A percentile compares a stretch with the other conserved stretches of the same genome.
These are phyloP conservation scores for Chlorospingus flavigularis DNA, from an alignment of 2,797 vertebrate species.

Conservation along the genomic window DNA sequence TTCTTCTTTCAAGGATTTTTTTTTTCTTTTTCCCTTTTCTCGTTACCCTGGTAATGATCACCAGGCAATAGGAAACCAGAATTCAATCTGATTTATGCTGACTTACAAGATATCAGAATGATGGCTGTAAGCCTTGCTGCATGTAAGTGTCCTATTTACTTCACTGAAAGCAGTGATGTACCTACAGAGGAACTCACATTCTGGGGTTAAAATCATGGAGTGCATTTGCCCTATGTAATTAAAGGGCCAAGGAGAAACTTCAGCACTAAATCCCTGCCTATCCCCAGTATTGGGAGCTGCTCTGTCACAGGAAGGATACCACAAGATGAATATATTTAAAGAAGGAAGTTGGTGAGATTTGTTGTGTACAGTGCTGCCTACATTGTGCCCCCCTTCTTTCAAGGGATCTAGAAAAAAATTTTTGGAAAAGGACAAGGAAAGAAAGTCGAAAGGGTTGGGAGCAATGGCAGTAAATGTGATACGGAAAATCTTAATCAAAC, in stretches of 20 bases:
- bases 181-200: not conserved
- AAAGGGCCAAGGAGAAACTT: not conserved
- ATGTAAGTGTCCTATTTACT: not conserved
- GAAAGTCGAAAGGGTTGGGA: not conserved
- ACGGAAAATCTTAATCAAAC: not conserved
- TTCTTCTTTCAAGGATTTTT: not conserved
- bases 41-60: not conserved
- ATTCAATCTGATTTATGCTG: not conserved
- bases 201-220: not conserved
- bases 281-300: rapidly evolving
- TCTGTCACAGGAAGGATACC: not conserved
- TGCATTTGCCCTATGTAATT: not conserved
- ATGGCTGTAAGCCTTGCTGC: not conserved
- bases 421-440: not conserved
- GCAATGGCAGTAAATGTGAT: not conserved
- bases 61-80: not conserved
- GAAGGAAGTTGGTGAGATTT: not conserved
- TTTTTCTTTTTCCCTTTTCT: not conserved
- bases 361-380: not conserved
- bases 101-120: not conserved
- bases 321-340: not conserved
- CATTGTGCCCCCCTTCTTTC: rapidly evolving
- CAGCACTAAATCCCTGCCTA: not conserved
- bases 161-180: not conserved
- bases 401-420: not conserved